Evolutionary conservation across 2,888 invertebrate species (phyloP).

Genomic region (Tachina fera): DNA sequence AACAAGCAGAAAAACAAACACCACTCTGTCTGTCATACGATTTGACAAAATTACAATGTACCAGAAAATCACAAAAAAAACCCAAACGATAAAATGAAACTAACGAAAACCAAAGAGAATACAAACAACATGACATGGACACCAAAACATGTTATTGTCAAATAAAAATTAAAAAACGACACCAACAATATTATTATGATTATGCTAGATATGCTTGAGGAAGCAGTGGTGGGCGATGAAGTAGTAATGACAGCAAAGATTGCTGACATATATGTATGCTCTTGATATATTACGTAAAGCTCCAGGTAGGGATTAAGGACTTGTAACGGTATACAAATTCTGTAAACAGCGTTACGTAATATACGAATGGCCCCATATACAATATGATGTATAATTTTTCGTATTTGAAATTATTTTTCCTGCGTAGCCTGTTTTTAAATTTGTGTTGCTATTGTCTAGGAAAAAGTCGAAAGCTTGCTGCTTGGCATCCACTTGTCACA

Average conservation of each 20-base stretch:
- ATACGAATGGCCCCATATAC: neutral
- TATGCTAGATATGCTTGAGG: constrained; percentile 24
- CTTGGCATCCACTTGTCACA: too few species aligned
- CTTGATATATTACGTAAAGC: too few species aligned
- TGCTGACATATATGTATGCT: too few species aligned
- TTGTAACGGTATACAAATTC: too few species aligned
- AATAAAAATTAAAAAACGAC: constrained; percentile 66
- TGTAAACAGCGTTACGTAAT: too few species aligned
- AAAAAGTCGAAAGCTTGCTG: too few species aligned
- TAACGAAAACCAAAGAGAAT: constrained; percentile 46
- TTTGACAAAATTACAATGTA: constrained; percentile 57
- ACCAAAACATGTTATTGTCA: constrained; percentile 72
- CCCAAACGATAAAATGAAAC: constrained; percentile 35
- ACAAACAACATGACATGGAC: constrained; percentile 69
- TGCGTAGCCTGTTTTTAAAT: too few species aligned
- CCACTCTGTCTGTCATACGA: constrained; percentile 36
- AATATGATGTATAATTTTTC: too few species aligned
- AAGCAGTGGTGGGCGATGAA: neutral
- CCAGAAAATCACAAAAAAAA: constrained; percentile 2
- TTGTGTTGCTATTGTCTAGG: too few species aligned
- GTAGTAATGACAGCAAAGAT: neutral
- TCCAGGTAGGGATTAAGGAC: too few species aligned
- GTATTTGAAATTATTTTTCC: too few species aligned
- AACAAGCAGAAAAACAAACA: constrained; percentile 9
- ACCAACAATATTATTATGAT: constrained; percentile 68